Conservation (phyloP, 2,797 vertebrate species). For the Bradypodion ventrale region DNA sequence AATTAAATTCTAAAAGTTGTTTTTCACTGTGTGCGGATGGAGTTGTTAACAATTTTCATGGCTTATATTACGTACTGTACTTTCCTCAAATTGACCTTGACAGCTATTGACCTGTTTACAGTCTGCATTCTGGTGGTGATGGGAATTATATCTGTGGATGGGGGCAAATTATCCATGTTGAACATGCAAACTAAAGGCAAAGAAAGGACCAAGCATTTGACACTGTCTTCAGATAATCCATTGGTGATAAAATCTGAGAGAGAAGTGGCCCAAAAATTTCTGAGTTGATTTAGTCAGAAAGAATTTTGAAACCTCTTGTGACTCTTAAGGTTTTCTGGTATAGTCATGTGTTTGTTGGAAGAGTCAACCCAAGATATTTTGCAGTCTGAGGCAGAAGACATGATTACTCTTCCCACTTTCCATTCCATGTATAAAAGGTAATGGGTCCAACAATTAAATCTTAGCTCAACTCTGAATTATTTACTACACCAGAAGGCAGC, state of each 20-base stretch:
- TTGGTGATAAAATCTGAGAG: not conserved
- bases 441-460: not conserved
- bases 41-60: conserved; percentile 50
- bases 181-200: conserved; percentile 14
- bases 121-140: conserved; percentile 31
- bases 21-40: not conserved
- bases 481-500: too few species aligned
- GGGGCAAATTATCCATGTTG: not conserved
- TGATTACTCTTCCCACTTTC: not conserved
- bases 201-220: not conserved
- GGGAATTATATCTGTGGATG: not conserved
- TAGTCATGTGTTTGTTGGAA: not conserved
- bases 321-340: not conserved
- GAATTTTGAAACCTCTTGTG: not conserved
- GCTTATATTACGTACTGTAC: conserved; percentile 5
- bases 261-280: not conserved
- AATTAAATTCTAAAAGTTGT: not conserved
- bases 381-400: not conserved
- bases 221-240: not conserved
- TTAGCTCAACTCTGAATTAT: not conserved
- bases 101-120: conserved; percentile 54
- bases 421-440: not conserved
- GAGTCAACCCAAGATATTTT: not conserved
- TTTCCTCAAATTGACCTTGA: conserved; percentile 64
- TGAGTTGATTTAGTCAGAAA: not conserved